Percentiles rank a stretch among this genome's conserved stretches.
These are phyloP conservation scores for Gymnocypris eckloni DNA, from an alignment of 2,797 vertebrate genomes.

Conservation along the genomic window DNA sequence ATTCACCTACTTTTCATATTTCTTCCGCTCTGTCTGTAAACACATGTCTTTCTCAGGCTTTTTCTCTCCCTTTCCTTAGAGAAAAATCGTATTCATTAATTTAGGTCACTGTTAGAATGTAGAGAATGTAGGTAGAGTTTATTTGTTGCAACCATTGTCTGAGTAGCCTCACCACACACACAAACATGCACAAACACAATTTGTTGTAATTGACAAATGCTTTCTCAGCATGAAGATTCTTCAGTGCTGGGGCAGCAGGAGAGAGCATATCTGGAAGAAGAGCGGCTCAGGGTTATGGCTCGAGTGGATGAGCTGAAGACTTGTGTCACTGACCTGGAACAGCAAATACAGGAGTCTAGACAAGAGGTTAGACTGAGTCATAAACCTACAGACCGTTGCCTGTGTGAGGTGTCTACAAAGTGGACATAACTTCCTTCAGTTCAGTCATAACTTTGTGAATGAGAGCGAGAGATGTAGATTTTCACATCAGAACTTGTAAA, in stretches of 20 bases:
- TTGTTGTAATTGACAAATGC: not conserved
- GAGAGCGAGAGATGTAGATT: slow-evolving; percentile 8
- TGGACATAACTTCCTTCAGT: not conserved
- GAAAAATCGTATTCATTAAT: slow-evolving; percentile 9
- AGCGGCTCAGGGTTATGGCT: slow-evolving; percentile 79
- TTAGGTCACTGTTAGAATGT: slow-evolving; percentile 3
- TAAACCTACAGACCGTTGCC: not conserved
- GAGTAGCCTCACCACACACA: not conserved
- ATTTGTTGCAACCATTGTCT: slow-evolving; percentile 6
- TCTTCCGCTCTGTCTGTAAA: slow-evolving; percentile 23
- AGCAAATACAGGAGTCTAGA: slow-evolving; percentile 92
- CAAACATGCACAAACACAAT: not conserved
- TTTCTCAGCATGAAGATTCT: slow-evolving; percentile 85
- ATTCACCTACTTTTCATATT: slow-evolving; percentile 28
- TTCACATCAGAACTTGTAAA: slow-evolving; percentile 22
- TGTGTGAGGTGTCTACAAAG: not conserved
- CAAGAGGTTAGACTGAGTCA: slow-evolving; percentile 81
- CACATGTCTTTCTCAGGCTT: not conserved
- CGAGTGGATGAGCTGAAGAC: slow-evolving; percentile 87
- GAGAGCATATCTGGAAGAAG: slow-evolving; percentile 84
- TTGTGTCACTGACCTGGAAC: slow-evolving; percentile 89
- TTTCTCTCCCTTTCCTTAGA: not conserved
- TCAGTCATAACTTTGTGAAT: not conserved
- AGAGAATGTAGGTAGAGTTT: not conserved
- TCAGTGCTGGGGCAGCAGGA: slow-evolving; percentile 73